Evolutionary conservation across 2,113 vertebrate species (phyloP).

Genomic region (Marcusenius ussheri): DNA sequence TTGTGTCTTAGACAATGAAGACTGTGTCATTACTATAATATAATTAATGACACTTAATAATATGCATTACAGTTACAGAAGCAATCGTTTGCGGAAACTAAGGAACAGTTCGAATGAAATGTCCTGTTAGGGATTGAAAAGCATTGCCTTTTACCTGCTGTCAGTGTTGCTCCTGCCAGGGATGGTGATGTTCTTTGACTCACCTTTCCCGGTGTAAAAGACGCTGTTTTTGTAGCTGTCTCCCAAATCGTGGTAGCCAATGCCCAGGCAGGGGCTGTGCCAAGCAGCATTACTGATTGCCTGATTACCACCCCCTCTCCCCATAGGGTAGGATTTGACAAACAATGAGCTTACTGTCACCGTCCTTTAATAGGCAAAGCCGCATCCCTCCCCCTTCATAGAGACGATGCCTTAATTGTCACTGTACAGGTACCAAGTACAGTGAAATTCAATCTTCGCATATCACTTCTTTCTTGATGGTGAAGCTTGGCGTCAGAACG

Average conservation of each 20-base stretch:
- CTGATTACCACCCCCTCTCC: constrained; percentile 9
- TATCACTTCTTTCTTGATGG: neutral
- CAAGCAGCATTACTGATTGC: neutral
- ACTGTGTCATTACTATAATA: neutral
- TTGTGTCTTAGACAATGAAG: neutral
- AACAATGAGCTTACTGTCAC: neutral
- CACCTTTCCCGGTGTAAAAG: neutral
- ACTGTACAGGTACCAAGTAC: neutral
- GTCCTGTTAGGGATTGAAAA: neutral
- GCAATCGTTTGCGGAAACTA: neutral
- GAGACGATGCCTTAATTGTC: neutral
- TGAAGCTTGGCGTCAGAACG: neutral
- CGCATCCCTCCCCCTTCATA: neutral
- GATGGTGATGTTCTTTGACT: neutral
- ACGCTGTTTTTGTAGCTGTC: constrained; percentile 8
- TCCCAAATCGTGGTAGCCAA: constrained; percentile 22
- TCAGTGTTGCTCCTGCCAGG: neutral
- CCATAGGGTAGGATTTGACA: constrained; percentile 42
- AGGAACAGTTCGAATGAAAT: neutral
- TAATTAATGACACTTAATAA: neutral
- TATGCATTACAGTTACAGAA: neutral
- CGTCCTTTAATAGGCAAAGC: neutral
- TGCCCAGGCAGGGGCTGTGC: neutral
- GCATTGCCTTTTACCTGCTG: neutral
- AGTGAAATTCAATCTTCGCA: neutral